Evolutionary conservation across 2,797 vertebrate genomes (phyloP).

Genomic region (Clarias pachynema): DNA sequence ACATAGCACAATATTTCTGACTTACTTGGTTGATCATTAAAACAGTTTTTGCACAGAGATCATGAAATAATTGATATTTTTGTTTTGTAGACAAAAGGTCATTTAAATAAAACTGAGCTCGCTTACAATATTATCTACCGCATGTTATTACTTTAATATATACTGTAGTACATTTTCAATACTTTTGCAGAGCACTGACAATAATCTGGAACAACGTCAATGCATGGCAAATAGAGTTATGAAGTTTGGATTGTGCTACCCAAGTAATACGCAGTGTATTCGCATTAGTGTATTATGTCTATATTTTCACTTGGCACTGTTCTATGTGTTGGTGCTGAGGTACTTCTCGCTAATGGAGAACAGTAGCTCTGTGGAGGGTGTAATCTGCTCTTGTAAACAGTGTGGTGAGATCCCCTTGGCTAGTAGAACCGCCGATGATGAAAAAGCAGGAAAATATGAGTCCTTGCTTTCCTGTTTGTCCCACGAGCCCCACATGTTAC

Average conservation of each 20-base stretch:
- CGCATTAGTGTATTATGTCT: neutral
- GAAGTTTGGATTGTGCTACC: neutral
- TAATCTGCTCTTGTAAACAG: conserved; percentile 45
- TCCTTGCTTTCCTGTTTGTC: conserved; percentile 47
- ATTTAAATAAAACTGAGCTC: neutral
- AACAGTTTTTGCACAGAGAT: neutral
- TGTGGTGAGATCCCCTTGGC: conserved; percentile 63
- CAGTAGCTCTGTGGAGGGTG: conserved; percentile 50
- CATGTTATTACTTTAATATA: neutral
- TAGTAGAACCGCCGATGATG: conserved; percentile 53
- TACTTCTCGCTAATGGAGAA: conserved; percentile 26
- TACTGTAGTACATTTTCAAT: neutral
- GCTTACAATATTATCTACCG: neutral
- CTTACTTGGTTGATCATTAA: neutral
- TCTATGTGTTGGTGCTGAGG: neutral
- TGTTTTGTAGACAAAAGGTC: neutral
- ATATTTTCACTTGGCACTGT: neutral
- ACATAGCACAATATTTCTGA: too few relatives aligned
- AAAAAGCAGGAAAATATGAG: conserved; percentile 43
- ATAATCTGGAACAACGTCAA: neutral
- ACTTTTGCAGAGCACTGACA: neutral
- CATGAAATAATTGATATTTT: neutral
- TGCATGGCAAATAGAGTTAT: neutral
- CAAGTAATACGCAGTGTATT: neutral
- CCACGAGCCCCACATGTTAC: conserved; percentile 48